Conservation (phyloP, 2,113 vertebrate species). For the Amazona guildingii region DNA sequence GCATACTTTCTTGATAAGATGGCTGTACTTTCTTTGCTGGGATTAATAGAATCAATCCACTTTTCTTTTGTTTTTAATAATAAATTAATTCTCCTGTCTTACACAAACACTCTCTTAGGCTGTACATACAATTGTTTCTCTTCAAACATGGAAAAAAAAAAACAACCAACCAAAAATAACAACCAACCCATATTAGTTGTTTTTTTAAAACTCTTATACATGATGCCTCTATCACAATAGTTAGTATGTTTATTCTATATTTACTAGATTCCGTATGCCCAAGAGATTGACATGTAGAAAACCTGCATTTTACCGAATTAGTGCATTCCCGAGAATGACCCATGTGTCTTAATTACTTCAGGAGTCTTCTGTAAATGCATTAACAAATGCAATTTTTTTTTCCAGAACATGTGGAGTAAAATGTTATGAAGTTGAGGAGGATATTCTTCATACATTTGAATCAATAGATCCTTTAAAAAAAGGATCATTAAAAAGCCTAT, state of each 20-base stretch:
- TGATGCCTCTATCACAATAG: too few species aligned
- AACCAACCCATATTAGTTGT: neutral
- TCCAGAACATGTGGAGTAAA: neutral
- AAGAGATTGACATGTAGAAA: neutral
- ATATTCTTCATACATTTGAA: neutral
- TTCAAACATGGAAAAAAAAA: neutral
- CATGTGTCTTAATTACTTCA: neutral
- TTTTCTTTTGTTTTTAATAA: neutral
- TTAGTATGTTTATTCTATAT: neutral
- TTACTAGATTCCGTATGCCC: neutral
- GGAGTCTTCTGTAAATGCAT: neutral
- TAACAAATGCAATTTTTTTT: neutral
- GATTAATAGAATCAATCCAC: neutral
- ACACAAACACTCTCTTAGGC: neutral
- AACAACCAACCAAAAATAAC: too few species aligned
- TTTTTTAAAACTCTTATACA: neutral
- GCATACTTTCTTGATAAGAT: neutral
- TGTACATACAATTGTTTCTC: neutral
- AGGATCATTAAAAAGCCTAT: neutral
- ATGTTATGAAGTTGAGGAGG: neutral
- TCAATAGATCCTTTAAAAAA: neutral
- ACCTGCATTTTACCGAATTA: accelerated
- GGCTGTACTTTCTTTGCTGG: neutral
- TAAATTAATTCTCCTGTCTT: neutral
- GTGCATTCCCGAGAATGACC: neutral